Evolutionary conservation across 2,797 vertebrate species (phyloP).

Genomic region (Hirundo rustica): DNA sequence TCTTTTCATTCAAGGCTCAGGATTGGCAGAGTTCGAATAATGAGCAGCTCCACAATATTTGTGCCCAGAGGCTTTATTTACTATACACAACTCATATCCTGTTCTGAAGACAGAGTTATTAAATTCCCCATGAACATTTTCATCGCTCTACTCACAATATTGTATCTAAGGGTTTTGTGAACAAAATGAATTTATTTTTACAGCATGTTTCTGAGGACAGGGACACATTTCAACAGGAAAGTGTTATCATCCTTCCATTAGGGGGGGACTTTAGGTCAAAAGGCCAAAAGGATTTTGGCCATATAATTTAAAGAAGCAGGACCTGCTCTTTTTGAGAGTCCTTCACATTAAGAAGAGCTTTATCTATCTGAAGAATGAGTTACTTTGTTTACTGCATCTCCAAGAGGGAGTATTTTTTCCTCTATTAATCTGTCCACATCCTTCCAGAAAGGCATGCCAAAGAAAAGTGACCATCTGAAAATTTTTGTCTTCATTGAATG

Average conservation of each 20-base stretch:
- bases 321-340: not conserved
- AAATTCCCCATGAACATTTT: constrained; percentile 48
- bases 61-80: constrained; percentile 61
- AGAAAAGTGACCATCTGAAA: not conserved
- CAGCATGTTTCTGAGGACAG: not conserved
- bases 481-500: not conserved
- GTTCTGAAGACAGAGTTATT: constrained; percentile 53
- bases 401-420: not conserved
- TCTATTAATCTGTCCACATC: not conserved
- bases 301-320: not conserved
- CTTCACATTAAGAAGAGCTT: not conserved
- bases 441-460: not conserved
- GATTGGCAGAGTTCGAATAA: constrained; percentile 32
- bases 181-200: constrained; percentile 42
- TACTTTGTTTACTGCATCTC: not conserved
- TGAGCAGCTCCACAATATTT: constrained; percentile 26
- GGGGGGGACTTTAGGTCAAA: not conserved
- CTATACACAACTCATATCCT: constrained; percentile 65
- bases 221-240: not conserved
- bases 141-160: not conserved
- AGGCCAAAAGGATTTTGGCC: not conserved
- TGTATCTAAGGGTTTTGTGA: constrained; percentile 18
- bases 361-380: not conserved
- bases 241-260: not conserved
- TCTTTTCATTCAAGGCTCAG: not conserved